Evolutionary conservation across 2,797 vertebrate genomes (phyloP), one percentile per base, ranked within the genome.

Genomic region (Trematomus bernacchii): DNA sequence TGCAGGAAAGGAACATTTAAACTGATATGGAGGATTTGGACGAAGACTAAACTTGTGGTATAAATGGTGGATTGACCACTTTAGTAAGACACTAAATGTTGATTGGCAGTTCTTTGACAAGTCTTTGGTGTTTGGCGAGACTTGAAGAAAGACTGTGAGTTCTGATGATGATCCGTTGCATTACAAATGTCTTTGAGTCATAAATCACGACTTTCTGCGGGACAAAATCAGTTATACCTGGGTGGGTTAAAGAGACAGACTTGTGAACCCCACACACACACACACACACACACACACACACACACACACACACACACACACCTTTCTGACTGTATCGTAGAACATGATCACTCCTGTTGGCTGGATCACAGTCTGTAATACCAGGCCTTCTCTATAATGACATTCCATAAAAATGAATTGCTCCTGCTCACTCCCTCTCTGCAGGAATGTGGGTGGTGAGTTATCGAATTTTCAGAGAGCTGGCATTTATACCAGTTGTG

Each of bases 351-450:
- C 64, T 79, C 72, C 70, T 75, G 74, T 65, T 52, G 55, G 58
- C 55, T 47, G 73, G 51, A 80, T 80, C 54, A 10, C 3, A 16
- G 63, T 27, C 61, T 59, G 53, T 30, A 69, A 71, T 52, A 42
- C 57, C 78, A 67, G 54, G 21, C 33, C 61, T 69, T 16, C 61
- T 75, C 52, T 27, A 60, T 59, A 40, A 82, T 67, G 57, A 55
- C 80, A 86, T 89, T 87, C 86, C 85, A 76, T 54, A 61, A 73
- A 89, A 76, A 58, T 85, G 84, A 89, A 77, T 79, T 50, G 18
- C 48, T 77, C 59, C 52, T 11, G 52, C 73, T 76, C 68, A 11
- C 50, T 58, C 74, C 58, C 55, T 51, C 43, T 51, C 66, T 55
- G 47, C 27, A 83, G 80, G 87, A 91, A 89, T 89, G 73, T 82